Conservation (phyloP, 2,888 invertebrate genomes). For the Aporophyla nigra region DNA sequence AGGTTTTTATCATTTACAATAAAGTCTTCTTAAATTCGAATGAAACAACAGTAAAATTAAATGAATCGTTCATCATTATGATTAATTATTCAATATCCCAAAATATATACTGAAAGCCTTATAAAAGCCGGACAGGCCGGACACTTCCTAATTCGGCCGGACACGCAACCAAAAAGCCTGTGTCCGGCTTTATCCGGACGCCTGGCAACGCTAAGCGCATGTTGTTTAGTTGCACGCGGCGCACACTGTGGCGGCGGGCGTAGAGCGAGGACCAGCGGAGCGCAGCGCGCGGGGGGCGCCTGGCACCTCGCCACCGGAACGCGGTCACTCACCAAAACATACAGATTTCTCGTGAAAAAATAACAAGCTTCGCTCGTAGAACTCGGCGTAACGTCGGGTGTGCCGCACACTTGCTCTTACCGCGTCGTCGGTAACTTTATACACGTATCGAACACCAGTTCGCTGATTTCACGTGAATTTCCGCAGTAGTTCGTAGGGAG, state of each 20-base stretch:
- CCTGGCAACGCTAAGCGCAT: too few relatives aligned
- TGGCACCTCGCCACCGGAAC: constrained; percentile 83
- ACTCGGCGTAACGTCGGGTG: constrained; percentile 90
- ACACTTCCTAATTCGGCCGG: too few relatives aligned
- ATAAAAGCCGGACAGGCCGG: too few relatives aligned
- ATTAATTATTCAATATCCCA: too few relatives aligned
- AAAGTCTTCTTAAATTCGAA: too few relatives aligned
- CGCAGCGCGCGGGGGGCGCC: constrained; percentile 60
- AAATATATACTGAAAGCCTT: too few relatives aligned
- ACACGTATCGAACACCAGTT: constrained; percentile 9
- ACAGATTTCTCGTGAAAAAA: constrained; percentile 83
- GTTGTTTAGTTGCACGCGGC: constrained; percentile 56
- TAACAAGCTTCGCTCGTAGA: constrained; percentile 87
- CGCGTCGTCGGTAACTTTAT: constrained; percentile 13
- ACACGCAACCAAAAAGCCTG: too few relatives aligned
- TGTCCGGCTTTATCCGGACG: too few relatives aligned
- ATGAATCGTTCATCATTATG: too few relatives aligned
- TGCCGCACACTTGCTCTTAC: constrained; percentile 72
- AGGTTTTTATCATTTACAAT: too few relatives aligned
- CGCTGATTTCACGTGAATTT: constrained; percentile 21
- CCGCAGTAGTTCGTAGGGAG: constrained; percentile 3
- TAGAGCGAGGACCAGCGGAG: constrained; percentile 52
- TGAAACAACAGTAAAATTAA: too few relatives aligned
- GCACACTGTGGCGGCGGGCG: constrained; percentile 28
- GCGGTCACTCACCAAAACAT: constrained; percentile 85